Evolutionary conservation across 1,140 invertebrate species (phyloP).

Genomic region (Myzus persicae): DNA sequence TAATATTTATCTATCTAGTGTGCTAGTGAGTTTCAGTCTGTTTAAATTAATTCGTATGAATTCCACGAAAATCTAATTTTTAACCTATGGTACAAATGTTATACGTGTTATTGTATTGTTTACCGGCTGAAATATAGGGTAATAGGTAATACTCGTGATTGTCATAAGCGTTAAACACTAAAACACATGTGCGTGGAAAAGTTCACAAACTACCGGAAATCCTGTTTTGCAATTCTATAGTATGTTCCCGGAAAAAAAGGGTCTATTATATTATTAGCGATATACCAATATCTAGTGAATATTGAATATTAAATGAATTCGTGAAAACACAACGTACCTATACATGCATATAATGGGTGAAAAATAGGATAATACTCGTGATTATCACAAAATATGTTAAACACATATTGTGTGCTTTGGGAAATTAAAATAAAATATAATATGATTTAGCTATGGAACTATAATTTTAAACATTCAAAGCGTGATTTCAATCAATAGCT

Average conservation of each 20-base stretch:
- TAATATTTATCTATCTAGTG: no score
- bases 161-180: background rate
- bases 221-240: background rate
- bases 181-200: background rate
- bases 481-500: no score
- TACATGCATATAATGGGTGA: background rate
- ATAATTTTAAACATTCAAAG: no score
- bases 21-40: no score
- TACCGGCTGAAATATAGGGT: background rate
- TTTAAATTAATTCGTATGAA: background rate
- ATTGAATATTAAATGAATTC: background rate
- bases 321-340: background rate
- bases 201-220: background rate
- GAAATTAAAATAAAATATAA: background rate
- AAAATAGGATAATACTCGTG: background rate
- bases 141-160: no score
- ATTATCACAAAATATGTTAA: no score
- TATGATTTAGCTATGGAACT: background rate
- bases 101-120: background rate
- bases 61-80: background rate
- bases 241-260: no score
- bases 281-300: background rate
- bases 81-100: background rate
- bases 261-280: background rate
- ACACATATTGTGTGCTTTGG: background rate